Base-by-base conservation (phyloP, 2,888 invertebrate species). In the Neoitamus cyanurus region DNA sequence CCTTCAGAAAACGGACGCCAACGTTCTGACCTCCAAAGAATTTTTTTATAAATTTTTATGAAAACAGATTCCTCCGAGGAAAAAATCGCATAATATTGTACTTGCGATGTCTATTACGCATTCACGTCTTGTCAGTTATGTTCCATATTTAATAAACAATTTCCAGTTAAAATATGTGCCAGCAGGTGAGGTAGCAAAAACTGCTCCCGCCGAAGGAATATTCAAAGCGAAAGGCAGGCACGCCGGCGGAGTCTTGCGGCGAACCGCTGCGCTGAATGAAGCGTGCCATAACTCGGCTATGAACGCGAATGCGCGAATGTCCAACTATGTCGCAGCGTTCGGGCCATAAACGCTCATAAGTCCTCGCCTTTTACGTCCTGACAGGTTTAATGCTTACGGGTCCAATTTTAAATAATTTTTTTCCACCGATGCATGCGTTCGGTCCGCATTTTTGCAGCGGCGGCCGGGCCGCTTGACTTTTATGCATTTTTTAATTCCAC, bases 271-370 rank as follows among this genome's bases (percentile, higher is more conserved):
- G 73, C 75, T 85, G 85, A 85, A 85, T 86, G 86, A 73, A 86
- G 85, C 85, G 86, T 86, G 86, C 86, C 85, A 84, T 86, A 85
- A 86, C 86, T 85, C 83, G 84, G 73, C 78, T 86, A 85, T 85
- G 85, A 84, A 73, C 84, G 70, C 73, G 86, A 80, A 84, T 84
- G 80, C 83, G 70, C 73, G 86, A 83, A 84, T 84, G 80, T 82
- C 83, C 83, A 86, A 73, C 34, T 73, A 13, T 34, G 72, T 85
- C 85, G 85, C 84, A 84, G 84, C 82, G 77, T 86, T 84, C 85
- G 77, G 25, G 20, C 86, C 86, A 86, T 86, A 86, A 86, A 86
- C 70, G 86, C 69, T 78, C 78, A 83, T 30, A 42, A 84, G 80
- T 72, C 48, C 68, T 84, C 85, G 69, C 86, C 86, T 75, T 86